These are phyloP conservation scores for Ascidia mentula DNA, from an alignment of 23 tunicate species.

Conservation along the genomic window DNA sequence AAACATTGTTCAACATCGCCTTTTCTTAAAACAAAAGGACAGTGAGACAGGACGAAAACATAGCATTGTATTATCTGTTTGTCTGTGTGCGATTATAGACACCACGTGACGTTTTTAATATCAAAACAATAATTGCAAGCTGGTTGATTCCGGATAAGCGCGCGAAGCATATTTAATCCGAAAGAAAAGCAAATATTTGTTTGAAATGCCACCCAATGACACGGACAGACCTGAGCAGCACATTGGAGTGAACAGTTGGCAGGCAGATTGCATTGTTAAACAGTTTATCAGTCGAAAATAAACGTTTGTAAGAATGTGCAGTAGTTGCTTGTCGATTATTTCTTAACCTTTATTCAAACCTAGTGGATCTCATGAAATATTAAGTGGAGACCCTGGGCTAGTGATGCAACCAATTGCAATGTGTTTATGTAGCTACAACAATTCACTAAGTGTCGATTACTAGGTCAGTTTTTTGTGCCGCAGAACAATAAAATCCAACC, in stretches of 20 bases:
- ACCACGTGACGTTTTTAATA: too few species aligned
- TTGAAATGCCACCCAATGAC: background rate
- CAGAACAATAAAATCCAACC: background rate
- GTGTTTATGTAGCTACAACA: background rate
- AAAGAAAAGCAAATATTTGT: background rate
- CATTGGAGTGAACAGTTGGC: too few species aligned
- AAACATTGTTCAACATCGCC: too few species aligned
- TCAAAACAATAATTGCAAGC: background rate
- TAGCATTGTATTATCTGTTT: too few species aligned
- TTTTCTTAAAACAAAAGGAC: too few species aligned
- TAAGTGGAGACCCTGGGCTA: background rate
- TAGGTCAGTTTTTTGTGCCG: background rate
- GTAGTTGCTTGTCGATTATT: background rate
- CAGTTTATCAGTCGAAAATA: too few species aligned
- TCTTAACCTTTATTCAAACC: background rate
- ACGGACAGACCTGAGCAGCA: background rate
- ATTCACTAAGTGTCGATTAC: background rate
- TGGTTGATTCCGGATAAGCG: background rate
- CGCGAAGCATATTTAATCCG: background rate
- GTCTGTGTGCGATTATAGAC: too few species aligned
- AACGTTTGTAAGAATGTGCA: too few species aligned
- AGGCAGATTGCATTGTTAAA: too few species aligned
- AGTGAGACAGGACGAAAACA: too few species aligned
- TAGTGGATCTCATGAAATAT: background rate
- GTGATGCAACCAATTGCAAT: background rate